phyloP scores from a whole-genome alignment of 2,797 vertebrate genomes.

The Glossophaga mutica region DNA sequence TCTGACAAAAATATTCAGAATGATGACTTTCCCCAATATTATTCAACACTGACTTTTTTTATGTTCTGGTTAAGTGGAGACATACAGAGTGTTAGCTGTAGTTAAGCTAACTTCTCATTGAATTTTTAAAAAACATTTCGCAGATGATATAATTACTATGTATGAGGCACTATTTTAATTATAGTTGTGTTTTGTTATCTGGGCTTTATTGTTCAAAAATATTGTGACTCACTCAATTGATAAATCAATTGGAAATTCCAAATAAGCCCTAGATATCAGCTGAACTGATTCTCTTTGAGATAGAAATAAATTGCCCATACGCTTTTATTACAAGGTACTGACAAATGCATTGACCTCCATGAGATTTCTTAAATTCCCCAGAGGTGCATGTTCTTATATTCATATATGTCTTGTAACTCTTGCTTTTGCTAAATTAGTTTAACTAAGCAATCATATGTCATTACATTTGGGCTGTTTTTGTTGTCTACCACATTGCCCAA shows the following conservation, averaged over 20 bases:
- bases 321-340: conserved; percentile 60
- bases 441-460: conserved; percentile 39
- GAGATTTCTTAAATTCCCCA: conserved; percentile 42
- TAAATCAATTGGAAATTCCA: background rate
- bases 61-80: background rate
- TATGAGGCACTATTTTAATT: background rate
- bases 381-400: conserved; percentile 29
- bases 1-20: background rate
- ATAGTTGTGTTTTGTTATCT: background rate
- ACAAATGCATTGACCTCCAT: conserved; percentile 39
- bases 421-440: conserved; percentile 40
- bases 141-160: background rate
- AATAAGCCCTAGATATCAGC: background rate
- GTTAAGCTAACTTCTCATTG: background rate
- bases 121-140: conserved; percentile 20
- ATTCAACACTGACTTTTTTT: background rate
- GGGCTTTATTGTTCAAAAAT: background rate
- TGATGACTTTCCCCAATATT: background rate
- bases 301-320: conserved; percentile 10
- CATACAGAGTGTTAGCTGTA: background rate
- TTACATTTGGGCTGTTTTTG: background rate
- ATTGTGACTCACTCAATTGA: background rate
- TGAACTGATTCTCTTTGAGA: conserved; percentile 14
- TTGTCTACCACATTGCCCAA: background rate
- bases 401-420: conserved; percentile 52